phyloP scores from a whole-genome alignment of 2,888 invertebrate species.

The Drosophila mimica region DNA sequence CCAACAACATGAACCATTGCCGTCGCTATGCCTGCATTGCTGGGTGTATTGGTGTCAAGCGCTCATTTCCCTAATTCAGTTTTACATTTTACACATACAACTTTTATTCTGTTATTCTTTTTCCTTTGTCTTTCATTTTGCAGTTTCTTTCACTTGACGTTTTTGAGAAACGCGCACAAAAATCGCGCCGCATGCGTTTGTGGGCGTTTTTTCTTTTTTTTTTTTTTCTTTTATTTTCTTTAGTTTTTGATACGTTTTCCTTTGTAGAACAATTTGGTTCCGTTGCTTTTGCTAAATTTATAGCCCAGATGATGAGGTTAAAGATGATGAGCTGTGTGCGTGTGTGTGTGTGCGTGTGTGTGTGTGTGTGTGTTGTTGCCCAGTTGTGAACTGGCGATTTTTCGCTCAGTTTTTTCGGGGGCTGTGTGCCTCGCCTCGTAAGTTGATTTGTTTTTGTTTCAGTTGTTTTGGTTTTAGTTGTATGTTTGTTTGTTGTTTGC shows the following conservation, averaged over 20 bases:
- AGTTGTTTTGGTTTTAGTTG: constrained; percentile 36
- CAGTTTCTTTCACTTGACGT: constrained; percentile 25
- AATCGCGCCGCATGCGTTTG: constrained; percentile 36
- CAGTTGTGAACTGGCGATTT: constrained; percentile 38
- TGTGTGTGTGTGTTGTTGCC: constrained; percentile 25
- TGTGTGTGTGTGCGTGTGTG: neutral
- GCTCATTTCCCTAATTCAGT: constrained; percentile 77
- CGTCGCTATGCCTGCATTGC: constrained; percentile 16
- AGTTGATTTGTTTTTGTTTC: constrained; percentile 37
- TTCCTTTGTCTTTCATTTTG: constrained; percentile 10
- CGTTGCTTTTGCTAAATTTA: constrained; percentile 64
- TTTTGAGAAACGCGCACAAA: constrained; percentile 42
- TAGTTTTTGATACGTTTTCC: constrained; percentile 22
- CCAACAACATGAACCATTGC: neutral
- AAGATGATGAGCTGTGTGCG: constrained; percentile 39
- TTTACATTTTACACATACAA: constrained; percentile 47
- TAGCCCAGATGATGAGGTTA: constrained; percentile 51
- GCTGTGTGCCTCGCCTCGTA: constrained; percentile 31
- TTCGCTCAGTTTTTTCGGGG: constrained; percentile 26
- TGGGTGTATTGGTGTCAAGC: constrained; percentile 69
- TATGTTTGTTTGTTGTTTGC: constrained; percentile 68
- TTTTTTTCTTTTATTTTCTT: neutral
- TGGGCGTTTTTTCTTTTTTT: constrained; percentile 16
- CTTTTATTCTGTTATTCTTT: constrained; percentile 20
- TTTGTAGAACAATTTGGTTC: constrained; percentile 27